Percentiles rank a stretch among this genome's conserved stretches.
Conservation (phyloP, 2,888 invertebrate species). For the Platycheirus rosarum region DNA sequence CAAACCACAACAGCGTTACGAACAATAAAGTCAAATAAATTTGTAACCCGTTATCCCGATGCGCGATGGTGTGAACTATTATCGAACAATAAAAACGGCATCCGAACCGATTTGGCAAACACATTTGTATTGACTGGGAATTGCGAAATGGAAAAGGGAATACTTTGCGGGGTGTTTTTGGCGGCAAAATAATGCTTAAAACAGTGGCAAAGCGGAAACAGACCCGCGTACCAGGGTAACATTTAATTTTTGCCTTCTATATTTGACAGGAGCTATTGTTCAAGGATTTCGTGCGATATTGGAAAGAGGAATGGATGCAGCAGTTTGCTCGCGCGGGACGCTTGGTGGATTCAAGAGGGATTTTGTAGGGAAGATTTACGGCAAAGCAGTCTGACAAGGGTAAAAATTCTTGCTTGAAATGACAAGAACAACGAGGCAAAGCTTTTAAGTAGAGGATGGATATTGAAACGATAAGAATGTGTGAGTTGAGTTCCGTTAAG, state of each 20-base stretch:
- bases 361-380: constrained; percentile 60
- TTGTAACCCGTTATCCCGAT: constrained; percentile 65
- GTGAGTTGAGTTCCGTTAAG: neutral
- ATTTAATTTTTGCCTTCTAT: constrained; percentile 66
- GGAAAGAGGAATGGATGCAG: constrained; percentile 9
- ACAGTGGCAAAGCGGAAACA: neutral
- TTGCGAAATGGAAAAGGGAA: constrained; percentile 7
- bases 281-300: constrained; percentile 61
- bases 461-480: constrained; percentile 18
- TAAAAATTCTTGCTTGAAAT: constrained; percentile 35
- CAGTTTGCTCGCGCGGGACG: constrained; percentile 5
- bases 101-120: constrained; percentile 70
- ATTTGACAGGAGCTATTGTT: constrained; percentile 68
- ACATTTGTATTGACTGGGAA: constrained; percentile 65
- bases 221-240: constrained; percentile 35
- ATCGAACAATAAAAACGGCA: constrained; percentile 73
- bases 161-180: neutral
- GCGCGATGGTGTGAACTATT: constrained; percentile 72
- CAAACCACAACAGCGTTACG: constrained; percentile 50
- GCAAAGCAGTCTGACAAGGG: constrained; percentile 23
- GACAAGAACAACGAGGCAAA: constrained; percentile 18
- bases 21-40: constrained; percentile 72
- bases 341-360: constrained; percentile 47
- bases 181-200: neutral
- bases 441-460: constrained; percentile 19